phyloP scores from a whole-genome alignment of 2,797 vertebrate species.

The Sebastes itinus region DNA sequence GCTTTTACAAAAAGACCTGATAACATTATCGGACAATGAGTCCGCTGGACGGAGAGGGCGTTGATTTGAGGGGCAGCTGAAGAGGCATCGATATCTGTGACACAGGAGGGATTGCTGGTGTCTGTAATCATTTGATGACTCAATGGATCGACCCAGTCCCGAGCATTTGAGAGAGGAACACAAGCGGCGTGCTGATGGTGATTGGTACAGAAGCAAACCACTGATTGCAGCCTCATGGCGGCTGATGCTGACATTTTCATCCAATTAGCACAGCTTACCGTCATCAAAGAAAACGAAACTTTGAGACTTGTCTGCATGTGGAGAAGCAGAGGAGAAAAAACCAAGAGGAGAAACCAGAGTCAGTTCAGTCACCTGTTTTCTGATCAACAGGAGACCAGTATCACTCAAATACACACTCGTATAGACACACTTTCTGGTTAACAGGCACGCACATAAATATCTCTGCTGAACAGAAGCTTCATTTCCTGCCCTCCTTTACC shows the following conservation, averaged over 20 bases:
- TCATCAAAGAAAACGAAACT: constrained; percentile 88
- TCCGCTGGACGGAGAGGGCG: constrained; percentile 5
- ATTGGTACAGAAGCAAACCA: constrained; percentile 67
- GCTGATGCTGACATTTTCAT: constrained; percentile 72
- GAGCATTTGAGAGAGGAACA: constrained; percentile 44
- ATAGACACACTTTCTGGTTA: constrained; percentile 40
- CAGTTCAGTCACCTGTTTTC: constrained; percentile 57
- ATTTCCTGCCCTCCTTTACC: constrained; percentile 76
- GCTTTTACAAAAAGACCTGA: constrained; percentile 4
- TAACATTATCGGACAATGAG: constrained; percentile 25
- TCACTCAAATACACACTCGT: not conserved
- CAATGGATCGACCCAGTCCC: constrained; percentile 75
- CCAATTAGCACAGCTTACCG: constrained; percentile 84
- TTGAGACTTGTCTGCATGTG: constrained; percentile 83
- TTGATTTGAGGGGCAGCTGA: constrained; percentile 57
- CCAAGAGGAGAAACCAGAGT: constrained; percentile 52
- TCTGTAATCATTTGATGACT: constrained; percentile 72
- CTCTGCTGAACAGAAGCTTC: constrained; percentile 68
- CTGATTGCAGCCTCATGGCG: constrained; percentile 72
- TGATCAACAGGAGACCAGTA: constrained; percentile 33
- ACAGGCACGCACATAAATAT: constrained; percentile 58
- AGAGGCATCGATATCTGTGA: constrained; percentile 61
- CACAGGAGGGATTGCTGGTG: constrained; percentile 34
- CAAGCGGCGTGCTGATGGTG: constrained; percentile 73
- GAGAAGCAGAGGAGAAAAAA: constrained; percentile 57